phyloP scores from a whole-genome alignment of 2,113 vertebrate genomes.

The Amphiprion percula region DNA sequence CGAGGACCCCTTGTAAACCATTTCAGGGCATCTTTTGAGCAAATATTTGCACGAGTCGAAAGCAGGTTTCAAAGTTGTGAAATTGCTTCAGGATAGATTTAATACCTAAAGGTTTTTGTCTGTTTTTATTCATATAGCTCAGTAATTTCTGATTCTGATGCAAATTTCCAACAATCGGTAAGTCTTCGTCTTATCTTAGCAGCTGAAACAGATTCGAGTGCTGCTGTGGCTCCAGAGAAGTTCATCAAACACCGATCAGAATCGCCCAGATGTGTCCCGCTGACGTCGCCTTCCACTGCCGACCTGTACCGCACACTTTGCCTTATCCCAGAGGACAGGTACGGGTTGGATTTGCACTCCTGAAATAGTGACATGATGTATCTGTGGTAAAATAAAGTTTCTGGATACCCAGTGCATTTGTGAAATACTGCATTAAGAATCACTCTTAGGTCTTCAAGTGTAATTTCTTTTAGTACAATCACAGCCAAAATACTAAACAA shows the following conservation, averaged over 20 bases:
- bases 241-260: slow-evolving; percentile 23
- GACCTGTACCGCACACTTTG: slow-evolving; percentile 73
- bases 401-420: too few species aligned
- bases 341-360: slow-evolving; percentile 11
- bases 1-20: too few species aligned
- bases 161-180: too few species aligned
- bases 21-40: too few species aligned
- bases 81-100: neutral
- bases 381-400: neutral
- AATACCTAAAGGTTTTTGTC: too few species aligned
- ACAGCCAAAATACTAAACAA: too few species aligned
- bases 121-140: neutral
- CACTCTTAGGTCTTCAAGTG: too few species aligned
- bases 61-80: neutral
- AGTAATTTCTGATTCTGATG: neutral
- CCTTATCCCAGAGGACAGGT: slow-evolving; percentile 84
- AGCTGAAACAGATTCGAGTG: slow-evolving; percentile 59
- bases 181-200: neutral
- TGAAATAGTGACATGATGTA: neutral
- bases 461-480: too few species aligned
- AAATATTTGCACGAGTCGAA: too few species aligned
- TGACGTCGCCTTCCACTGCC: slow-evolving; percentile 68
- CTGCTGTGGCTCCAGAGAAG: slow-evolving; percentile 24
- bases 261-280: slow-evolving; percentile 56
- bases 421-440: too few species aligned